A percentile compares a stretch with the other conserved stretches of the same genome.
Conservation (phyloP, 2,113 vertebrate genomes). For the Cinclus cinclus region DNA sequence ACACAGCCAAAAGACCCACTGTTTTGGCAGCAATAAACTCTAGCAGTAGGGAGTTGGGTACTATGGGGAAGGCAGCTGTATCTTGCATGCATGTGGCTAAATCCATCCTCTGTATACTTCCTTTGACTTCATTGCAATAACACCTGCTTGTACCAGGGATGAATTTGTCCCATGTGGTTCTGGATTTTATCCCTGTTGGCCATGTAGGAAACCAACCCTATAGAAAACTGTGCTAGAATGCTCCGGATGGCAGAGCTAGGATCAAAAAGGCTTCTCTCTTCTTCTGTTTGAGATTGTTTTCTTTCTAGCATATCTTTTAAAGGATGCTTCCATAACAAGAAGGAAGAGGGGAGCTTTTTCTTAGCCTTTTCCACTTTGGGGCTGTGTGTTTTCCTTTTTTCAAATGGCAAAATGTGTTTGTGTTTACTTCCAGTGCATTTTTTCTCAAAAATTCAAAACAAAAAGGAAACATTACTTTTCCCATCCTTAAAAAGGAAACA, state of each 20-base stretch:
- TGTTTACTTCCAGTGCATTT: constrained; percentile 83
- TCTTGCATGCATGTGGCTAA: background rate
- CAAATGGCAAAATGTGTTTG: constrained; percentile 74
- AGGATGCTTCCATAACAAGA: constrained; percentile 8
- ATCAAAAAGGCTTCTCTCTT: constrained; percentile 37
- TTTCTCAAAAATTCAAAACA: constrained; percentile 68
- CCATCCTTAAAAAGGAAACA: constrained; percentile 74
- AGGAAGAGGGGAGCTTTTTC: constrained; percentile 27
- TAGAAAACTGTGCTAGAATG: constrained; percentile 5
- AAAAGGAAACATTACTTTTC: constrained; percentile 69
- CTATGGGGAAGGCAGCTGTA: background rate
- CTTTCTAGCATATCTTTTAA: constrained; percentile 13
- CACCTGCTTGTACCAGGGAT: constrained; percentile 6
- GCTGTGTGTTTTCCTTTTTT: constrained; percentile 65
- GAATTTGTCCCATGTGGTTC: constrained; percentile 8
- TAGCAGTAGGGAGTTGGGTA: background rate
- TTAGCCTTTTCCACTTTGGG: constrained; percentile 33
- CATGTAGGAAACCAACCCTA: background rate
- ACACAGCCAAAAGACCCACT: constrained; percentile 19
- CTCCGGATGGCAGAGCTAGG: background rate
- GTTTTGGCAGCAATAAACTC: background rate
- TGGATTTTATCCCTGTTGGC: background rate
- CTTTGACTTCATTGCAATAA: background rate
- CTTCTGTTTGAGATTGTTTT: constrained; percentile 11
- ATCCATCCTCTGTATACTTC: constrained; percentile 32